phyloP scores from a whole-genome alignment of 2,888 invertebrate species.

The Tetragnatha montana region DNA sequence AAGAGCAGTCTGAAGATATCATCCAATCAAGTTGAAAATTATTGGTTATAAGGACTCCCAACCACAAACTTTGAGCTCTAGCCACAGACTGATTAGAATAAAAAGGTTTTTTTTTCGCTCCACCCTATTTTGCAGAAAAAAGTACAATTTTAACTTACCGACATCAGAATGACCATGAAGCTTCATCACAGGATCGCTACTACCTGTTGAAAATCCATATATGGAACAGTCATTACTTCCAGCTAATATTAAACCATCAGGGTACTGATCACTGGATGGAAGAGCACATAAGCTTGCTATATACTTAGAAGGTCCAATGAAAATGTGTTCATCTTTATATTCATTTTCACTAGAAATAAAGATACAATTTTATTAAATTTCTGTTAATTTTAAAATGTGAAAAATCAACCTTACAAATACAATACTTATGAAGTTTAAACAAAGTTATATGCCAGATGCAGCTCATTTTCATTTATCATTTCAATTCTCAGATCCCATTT shows the following conservation, averaged over 20 bases:
- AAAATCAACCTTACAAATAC: not conserved
- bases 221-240: constrained; percentile 93
- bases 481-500: too few relatives aligned
- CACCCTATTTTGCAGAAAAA: too few relatives aligned
- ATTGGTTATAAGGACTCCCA: too few relatives aligned
- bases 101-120: too few relatives aligned
- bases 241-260: constrained; percentile 88
- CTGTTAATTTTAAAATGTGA: not conserved
- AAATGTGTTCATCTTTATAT: constrained; percentile 70
- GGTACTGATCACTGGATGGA: constrained; percentile 83
- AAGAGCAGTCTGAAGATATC: too few relatives aligned
- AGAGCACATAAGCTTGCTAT: constrained; percentile 88
- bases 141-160: constrained; percentile 77
- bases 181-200: constrained; percentile 82
- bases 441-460: too few relatives aligned
- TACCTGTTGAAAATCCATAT: constrained; percentile 85
- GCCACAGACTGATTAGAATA: too few relatives aligned
- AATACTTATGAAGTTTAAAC: too few relatives aligned
- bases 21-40: too few relatives aligned
- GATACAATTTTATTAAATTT: not conserved
- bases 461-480: too few relatives aligned
- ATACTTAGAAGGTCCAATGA: constrained; percentile 88
- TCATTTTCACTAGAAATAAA: constrained; percentile 18
- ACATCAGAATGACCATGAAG: constrained; percentile 87
- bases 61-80: too few relatives aligned